phyloP scores from a whole-genome alignment of 2,797 vertebrate genomes.

The Channallabes apus region DNA sequence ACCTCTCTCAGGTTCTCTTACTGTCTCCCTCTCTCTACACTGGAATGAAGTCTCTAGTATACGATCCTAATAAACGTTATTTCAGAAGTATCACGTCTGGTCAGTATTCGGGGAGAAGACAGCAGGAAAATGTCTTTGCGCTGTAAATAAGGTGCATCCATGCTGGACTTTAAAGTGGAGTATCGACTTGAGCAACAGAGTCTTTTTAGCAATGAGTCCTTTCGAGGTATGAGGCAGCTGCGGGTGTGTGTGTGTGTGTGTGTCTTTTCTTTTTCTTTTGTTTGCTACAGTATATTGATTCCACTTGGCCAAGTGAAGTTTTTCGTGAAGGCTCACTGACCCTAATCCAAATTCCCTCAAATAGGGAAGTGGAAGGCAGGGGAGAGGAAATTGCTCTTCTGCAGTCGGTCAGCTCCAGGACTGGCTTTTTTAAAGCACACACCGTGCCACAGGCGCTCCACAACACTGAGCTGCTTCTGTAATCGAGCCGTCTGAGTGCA shows the following conservation, averaged over 20 bases:
- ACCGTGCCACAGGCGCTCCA: constrained; percentile 25
- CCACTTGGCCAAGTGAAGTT: constrained; percentile 31
- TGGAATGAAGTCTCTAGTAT: neutral
- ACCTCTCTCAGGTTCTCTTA: neutral
- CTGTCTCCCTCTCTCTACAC: no score
- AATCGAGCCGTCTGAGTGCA: constrained; percentile 51
- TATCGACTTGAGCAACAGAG: constrained; percentile 1
- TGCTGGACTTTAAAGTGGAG: neutral
- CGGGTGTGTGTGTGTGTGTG: neutral
- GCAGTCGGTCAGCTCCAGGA: constrained; percentile 9
- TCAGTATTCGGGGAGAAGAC: neutral
- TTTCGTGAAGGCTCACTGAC: constrained; percentile 37
- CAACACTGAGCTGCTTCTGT: constrained; percentile 32
- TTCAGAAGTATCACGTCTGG: neutral
- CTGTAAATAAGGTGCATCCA: neutral
- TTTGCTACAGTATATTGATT: constrained; percentile 51
- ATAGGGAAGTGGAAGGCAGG: constrained; percentile 28
- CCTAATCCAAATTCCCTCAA: constrained; percentile 48
- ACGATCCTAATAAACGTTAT: neutral
- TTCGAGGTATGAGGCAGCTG: neutral
- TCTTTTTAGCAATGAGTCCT: constrained; percentile 1
- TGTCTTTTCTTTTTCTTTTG: constrained; percentile 42
- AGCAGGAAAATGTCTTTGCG: neutral
- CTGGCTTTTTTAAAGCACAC: constrained; percentile 21
- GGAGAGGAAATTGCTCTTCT: constrained; percentile 37